A percentile compares a stretch with the other conserved stretches of the same genome.
Conservation (phyloP, 2,797 vertebrate genomes). For the Myotis findleyi region DNA sequence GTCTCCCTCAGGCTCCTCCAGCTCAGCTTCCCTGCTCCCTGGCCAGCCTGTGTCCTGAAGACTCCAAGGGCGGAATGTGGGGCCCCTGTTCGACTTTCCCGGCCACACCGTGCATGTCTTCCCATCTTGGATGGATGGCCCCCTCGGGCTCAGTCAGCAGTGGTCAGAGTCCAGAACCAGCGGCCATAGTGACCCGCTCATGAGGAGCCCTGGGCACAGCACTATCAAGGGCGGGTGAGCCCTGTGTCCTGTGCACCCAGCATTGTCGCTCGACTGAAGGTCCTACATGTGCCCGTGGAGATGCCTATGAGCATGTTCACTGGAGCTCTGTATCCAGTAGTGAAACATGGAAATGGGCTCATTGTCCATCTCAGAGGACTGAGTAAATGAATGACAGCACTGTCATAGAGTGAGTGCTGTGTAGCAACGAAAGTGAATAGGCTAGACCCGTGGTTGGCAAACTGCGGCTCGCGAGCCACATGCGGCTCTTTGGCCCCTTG, state of each 20-base stretch:
- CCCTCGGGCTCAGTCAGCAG: neutral
- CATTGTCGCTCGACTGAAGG: fast-evolving
- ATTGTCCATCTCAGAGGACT: neutral
- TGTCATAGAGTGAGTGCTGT: neutral
- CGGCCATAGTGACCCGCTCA: fast-evolving
- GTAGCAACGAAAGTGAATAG: neutral
- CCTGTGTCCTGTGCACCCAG: neutral
- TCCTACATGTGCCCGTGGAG: fast-evolving
- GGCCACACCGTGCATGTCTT: fast-evolving
- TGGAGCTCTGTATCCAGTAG: neutral
- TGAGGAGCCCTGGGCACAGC: neutral
- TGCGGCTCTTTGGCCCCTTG: too few relatives aligned
- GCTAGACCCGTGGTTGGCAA: too few relatives aligned
- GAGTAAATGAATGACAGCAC: neutral
- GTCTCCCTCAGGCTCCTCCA: too few relatives aligned
- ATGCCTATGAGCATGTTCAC: fast-evolving
- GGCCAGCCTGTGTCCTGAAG: neutral
- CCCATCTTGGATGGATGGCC: neutral
- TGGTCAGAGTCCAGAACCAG: neutral
- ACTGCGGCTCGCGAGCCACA: too few relatives aligned
- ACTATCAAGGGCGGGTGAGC: fast-evolving
- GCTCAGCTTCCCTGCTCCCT: neutral
- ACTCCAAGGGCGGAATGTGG: neutral
- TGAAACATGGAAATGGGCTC: neutral
- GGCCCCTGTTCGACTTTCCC: neutral